Conservation (phyloP, 2,888 invertebrate genomes). For the Eucera pruinosa region DNA sequence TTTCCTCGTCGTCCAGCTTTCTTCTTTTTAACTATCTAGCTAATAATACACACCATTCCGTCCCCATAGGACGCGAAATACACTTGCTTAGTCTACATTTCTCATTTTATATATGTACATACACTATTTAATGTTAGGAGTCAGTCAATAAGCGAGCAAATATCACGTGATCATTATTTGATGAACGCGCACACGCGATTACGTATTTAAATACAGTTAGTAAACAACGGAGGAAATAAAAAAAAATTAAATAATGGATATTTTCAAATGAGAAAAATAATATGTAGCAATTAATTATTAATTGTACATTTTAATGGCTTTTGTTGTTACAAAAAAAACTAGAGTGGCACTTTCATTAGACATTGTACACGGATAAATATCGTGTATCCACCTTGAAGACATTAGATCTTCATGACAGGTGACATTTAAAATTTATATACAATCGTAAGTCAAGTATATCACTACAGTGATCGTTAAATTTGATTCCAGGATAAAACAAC, state of each 20-base stretch:
- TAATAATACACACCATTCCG: background rate
- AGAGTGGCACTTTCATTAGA: no score
- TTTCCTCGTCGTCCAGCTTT: slow-evolving; percentile 23
- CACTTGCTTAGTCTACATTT: background rate
- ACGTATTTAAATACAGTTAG: no score
- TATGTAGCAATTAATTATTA: background rate
- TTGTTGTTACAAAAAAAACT: background rate
- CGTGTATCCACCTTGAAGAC: background rate
- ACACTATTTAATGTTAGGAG: background rate
- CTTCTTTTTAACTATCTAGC: background rate
- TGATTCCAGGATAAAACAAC: background rate
- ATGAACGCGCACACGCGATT: background rate
- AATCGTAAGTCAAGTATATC: background rate
- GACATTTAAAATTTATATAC: background rate
- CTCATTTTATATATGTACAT: background rate
- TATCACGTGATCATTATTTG: background rate
- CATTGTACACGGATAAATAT: background rate
- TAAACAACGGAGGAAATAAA: no score
- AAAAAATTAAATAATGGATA: background rate
- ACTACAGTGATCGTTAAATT: background rate
- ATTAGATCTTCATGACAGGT: no score
- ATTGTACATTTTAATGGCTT: background rate
- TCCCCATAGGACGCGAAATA: background rate
- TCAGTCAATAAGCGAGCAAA: background rate
- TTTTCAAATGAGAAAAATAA: background rate